A percentile compares a stretch with the other conserved stretches of the same genome.
Conservation (phyloP, 2,113 vertebrate species). For the Sinosuthora webbiana region DNA sequence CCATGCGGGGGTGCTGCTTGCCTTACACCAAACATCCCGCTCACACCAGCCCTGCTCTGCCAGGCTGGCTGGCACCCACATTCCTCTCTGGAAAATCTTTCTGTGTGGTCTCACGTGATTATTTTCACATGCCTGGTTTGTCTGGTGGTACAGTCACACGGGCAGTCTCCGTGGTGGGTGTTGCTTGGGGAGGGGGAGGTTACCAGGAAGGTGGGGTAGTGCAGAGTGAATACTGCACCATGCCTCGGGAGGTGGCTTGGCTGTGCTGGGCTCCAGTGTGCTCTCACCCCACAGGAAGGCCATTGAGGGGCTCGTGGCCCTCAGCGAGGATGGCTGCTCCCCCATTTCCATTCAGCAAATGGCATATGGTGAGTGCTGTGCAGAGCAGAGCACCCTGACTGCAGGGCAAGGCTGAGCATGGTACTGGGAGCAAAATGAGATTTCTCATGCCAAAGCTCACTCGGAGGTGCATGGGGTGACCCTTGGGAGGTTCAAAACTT, state of each 20-base stretch:
- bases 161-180: background rate
- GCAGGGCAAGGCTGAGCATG: fast-evolving
- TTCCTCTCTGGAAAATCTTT: background rate
- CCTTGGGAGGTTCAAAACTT: background rate
- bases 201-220: background rate
- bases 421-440: background rate
- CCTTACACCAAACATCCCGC: fast-evolving
- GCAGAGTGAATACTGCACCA: background rate
- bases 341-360: constrained; percentile 79
- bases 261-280: background rate
- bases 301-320: constrained; percentile 75
- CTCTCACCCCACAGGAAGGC: constrained; percentile 68
- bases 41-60: background rate
- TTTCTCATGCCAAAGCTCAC: fast-evolving
- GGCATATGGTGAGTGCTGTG: constrained; percentile 73
- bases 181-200: background rate
- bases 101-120: background rate
- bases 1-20: background rate
- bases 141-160: background rate
- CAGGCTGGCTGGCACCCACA: background rate
- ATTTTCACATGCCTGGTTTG: background rate
- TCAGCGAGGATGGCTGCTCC: constrained; percentile 76
- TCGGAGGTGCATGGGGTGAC: background rate
- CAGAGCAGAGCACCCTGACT: background rate
- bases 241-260: background rate